These are phyloP conservation scores for Gastracanthus pulcherrimus DNA, from an alignment of 2,888 invertebrate genomes.

Conservation along the genomic window DNA sequence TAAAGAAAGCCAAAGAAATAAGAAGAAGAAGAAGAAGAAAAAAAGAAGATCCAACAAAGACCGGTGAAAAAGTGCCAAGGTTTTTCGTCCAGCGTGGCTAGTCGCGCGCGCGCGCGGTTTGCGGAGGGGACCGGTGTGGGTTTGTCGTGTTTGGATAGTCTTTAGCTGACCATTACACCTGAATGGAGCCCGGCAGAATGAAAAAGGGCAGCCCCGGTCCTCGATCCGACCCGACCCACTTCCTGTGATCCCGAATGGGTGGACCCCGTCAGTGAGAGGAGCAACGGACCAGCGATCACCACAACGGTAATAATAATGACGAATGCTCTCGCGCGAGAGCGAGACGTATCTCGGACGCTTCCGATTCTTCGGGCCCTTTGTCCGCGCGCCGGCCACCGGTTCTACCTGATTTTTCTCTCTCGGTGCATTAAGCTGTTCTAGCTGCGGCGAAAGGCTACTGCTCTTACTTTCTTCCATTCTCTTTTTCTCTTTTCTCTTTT, in stretches of 20 bases:
- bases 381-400: conserved; percentile 36
- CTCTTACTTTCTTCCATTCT: conserved; percentile 5
- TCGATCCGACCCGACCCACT: conserved; percentile 75
- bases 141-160: conserved; percentile 72
- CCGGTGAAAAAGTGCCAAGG: conserved; percentile 12
- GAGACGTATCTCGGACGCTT: conserved; percentile 60
- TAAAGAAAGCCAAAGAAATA: conserved; percentile 23
- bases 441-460: conserved; percentile 16
- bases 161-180: conserved; percentile 77
- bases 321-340: conserved; percentile 68
- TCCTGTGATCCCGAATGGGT: conserved; percentile 73
- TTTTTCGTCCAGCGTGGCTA: conserved; percentile 42
- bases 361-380: conserved; percentile 53
- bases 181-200: conserved; percentile 70
- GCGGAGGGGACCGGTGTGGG: conserved; percentile 64
- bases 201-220: conserved; percentile 72
- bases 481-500: not conserved
- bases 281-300: conserved; percentile 59
- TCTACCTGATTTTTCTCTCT: conserved; percentile 39
- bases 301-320: conserved; percentile 72
- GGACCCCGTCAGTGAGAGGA: conserved; percentile 62
- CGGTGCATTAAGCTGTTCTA: conserved; percentile 1
- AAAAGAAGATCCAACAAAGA: conserved; percentile 34
- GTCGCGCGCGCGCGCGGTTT: conserved; percentile 43
- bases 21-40: not conserved